Evolutionary conservation across 2,113 vertebrate genomes (phyloP), one percentile per base, ranked within the genome.

Genomic region (Lipotes vexillifer): DNA sequence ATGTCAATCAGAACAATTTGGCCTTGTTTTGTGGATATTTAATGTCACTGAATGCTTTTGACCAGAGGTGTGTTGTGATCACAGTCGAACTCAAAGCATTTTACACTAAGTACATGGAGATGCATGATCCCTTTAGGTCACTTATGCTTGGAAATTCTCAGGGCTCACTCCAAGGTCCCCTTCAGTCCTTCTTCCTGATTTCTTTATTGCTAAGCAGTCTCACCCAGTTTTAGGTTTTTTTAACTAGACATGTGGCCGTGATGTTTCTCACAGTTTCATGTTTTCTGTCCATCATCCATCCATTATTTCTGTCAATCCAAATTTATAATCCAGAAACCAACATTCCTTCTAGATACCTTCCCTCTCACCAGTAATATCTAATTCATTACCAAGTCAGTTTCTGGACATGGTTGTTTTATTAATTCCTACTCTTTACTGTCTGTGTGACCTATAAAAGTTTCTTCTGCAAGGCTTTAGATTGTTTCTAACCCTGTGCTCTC

Each of bases 61-160:
- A n/a, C 15, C 12, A 46, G 25, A 27, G 4, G 2, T 52, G 0
- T 82, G 11, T 87, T 59, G n/a, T 71, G 7, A 59, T 82, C 12
- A 36, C 17, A 75, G 10, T 25, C 13, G 71, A 31, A 3, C 2
- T 61, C n/a, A 88, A 78, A 59, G 31, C 7, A 20, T 69, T 83
- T 88, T 92, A 61, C 18, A 71, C 41, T 75, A 81, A 90, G 31
- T 14, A 92, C 29, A 57, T 33, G 6, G 36, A 78, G 44, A 29
- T 2, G 10, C 4, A 15, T 52, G 6, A 12, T 3, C 8, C 4
- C 6, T 44, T 65, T 61, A 25, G 18, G 23, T 8, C 2, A 31
- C 3, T 36, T 36, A 41, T 6, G 20, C 3, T 63, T 78, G 18
- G 29, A 92, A 89, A 78, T 83, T 78, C 18, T 52, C 49, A 75